Percentiles rank a stretch among this genome's conserved stretches.
These are phyloP conservation scores for Delichon dasypus DNA, from an alignment of 2,797 vertebrate species.

Conservation along the genomic window DNA sequence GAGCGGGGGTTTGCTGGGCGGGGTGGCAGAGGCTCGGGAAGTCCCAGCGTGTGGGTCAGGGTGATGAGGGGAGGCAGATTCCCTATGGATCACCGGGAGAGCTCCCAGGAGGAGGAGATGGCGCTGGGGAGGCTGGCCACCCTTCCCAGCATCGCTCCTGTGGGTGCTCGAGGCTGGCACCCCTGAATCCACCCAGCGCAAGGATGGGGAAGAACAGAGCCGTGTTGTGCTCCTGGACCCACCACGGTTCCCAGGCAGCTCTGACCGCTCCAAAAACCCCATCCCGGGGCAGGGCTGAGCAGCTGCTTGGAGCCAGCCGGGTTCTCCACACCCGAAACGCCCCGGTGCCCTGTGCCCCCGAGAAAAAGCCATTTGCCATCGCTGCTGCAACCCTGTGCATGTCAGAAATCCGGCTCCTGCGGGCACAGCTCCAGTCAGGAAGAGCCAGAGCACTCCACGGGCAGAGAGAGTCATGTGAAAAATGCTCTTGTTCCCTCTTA, in stretches of 20 bases:
- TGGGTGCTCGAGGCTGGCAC: rapidly evolving
- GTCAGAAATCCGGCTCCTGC: slow-evolving; percentile 58
- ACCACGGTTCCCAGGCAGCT: rapidly evolving
- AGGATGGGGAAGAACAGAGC: not conserved
- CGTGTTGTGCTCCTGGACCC: rapidly evolving
- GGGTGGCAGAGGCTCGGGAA: not conserved
- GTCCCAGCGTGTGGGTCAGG: rapidly evolving
- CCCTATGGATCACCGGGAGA: not conserved
- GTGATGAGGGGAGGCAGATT: rapidly evolving
- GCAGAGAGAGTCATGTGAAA: slow-evolving; percentile 69
- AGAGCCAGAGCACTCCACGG: slow-evolving; percentile 56
- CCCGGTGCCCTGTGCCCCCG: not conserved
- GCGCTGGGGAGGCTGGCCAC: not conserved
- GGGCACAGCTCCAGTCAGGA: slow-evolving; percentile 58
- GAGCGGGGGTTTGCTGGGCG: not conserved
- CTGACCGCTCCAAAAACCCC: not conserved
- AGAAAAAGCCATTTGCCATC: slow-evolving; percentile 57
- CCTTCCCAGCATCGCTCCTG: rapidly evolving
- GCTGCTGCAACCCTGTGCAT: slow-evolving; percentile 14
- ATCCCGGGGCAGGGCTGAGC: not conserved
- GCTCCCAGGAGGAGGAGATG: not conserved
- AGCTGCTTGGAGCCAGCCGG: not conserved
- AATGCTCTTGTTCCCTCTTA: slow-evolving; percentile 71
- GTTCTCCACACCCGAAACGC: not conserved
- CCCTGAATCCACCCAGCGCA: rapidly evolving